Percentiles rank a stretch among this genome's conserved stretches.
Conservation (phyloP, 2,797 vertebrate species). For the Mallotus villosus region DNA sequence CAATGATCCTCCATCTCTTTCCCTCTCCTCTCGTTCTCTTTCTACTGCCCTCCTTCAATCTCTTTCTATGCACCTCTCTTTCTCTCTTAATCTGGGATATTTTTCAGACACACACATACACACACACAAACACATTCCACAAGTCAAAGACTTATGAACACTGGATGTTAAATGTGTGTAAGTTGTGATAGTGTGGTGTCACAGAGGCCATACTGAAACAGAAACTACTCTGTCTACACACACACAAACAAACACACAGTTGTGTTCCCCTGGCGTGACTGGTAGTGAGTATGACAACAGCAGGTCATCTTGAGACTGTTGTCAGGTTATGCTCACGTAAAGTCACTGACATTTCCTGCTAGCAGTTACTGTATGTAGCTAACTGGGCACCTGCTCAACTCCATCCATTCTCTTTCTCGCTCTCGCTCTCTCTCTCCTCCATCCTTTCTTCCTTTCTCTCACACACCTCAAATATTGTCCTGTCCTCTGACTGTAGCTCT, state of each 20-base stretch:
- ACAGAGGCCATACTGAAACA: no score
- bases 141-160: no score
- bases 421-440: not conserved
- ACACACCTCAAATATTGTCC: no score
- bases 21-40: not conserved
- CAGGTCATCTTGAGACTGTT: constrained; percentile 38
- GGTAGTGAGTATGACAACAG: constrained; percentile 1
- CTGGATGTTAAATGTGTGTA: no score
- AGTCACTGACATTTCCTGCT: no score
- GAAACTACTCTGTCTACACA: not conserved
- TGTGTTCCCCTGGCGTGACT: no score
- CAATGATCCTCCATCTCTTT: not conserved
- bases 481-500: not conserved
- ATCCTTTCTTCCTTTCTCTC: not conserved
- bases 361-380: no score
- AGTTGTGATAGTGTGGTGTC: no score
- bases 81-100: constrained; percentile 14
- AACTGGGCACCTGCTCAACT: no score
- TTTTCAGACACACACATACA: constrained; percentile 12
- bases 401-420: no score
- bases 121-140: not conserved
- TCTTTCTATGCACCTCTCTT: not conserved
- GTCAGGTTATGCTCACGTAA: constrained; percentile 2
- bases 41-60: not conserved
- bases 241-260: not conserved